These are phyloP conservation scores for Macrobrachium rosenbergii DNA, from an alignment of 1,140 invertebrate species.

Conservation along the genomic window DNA sequence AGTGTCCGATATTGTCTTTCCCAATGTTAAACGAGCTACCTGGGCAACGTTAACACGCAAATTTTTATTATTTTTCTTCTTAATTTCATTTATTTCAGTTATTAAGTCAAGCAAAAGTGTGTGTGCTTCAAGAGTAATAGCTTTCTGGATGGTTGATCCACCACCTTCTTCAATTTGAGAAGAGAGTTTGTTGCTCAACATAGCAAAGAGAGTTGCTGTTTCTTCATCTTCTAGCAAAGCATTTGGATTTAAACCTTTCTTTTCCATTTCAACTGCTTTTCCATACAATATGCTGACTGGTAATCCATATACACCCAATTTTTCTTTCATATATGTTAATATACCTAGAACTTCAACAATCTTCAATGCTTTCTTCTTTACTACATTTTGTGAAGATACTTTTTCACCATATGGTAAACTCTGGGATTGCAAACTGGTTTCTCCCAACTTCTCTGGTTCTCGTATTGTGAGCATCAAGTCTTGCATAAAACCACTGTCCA, in stretches of 20 bases:
- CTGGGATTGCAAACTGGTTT: too few relatives aligned
- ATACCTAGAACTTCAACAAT: conserved; percentile 20
- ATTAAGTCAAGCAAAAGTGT: background rate
- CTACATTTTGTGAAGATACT: background rate
- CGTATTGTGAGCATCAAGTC: too few relatives aligned
- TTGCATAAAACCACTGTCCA: background rate
- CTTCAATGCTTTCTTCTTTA: background rate
- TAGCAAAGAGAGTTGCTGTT: background rate
- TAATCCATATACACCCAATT: conserved; percentile 19
- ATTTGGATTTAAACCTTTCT: conserved; percentile 20
- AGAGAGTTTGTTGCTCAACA: conserved; percentile 2
- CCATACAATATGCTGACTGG: conserved; percentile 18
- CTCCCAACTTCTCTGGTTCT: too few relatives aligned
- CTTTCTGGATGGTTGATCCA: conserved; percentile 8
- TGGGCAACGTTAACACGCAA: background rate
- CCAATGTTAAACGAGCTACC: background rate
- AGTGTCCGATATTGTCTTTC: background rate
- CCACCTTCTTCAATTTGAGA: background rate
- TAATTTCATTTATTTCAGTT: background rate
- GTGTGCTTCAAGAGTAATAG: conserved; percentile 4
- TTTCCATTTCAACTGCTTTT: conserved; percentile 21
- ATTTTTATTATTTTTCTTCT: background rate
- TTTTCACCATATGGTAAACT: background rate
- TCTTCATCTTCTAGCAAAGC: background rate
- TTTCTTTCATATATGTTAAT: conserved; percentile 29